Conservation (phyloP, 1,140 invertebrate species). For the Apis florea region DNA sequence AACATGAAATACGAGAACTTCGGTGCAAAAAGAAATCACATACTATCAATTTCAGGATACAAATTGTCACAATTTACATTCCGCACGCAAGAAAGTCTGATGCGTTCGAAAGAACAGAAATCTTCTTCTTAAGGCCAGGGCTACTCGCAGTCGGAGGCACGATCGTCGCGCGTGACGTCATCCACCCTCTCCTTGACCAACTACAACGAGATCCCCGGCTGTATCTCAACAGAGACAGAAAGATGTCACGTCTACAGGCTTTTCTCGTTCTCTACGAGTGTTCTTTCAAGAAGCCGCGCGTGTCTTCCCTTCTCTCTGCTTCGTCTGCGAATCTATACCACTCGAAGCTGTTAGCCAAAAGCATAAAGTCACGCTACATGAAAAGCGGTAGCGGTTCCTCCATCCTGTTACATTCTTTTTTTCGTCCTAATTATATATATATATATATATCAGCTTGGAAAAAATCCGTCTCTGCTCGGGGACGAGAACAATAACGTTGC, state of each 20-base stretch:
- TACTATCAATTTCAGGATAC: background rate
- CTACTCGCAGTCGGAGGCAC: background rate
- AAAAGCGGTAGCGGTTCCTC: constrained; percentile 7
- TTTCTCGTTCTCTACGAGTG: constrained; percentile 18
- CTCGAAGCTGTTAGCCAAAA: constrained; percentile 16
- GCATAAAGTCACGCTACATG: background rate
- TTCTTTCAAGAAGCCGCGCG: background rate
- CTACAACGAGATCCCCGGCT: constrained; percentile 30
- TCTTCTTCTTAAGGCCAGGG: background rate
- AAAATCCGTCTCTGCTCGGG: background rate
- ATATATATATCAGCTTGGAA: background rate
- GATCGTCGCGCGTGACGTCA: constrained; percentile 52
- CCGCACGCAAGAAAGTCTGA: background rate
- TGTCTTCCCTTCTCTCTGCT: background rate
- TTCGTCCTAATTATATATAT: background rate
- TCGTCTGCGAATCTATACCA: constrained; percentile 18
- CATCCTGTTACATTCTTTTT: background rate
- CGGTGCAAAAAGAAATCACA: too few relatives aligned
- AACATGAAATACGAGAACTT: too few relatives aligned
- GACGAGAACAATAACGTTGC: background rate
- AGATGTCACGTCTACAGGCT: constrained; percentile 22
- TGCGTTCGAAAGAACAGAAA: background rate
- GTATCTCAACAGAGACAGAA: background rate
- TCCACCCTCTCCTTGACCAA: constrained; percentile 41
- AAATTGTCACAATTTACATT: background rate